phyloP scores from a whole-genome alignment of 2,797 vertebrate species.

The Danio albolineatus region DNA sequence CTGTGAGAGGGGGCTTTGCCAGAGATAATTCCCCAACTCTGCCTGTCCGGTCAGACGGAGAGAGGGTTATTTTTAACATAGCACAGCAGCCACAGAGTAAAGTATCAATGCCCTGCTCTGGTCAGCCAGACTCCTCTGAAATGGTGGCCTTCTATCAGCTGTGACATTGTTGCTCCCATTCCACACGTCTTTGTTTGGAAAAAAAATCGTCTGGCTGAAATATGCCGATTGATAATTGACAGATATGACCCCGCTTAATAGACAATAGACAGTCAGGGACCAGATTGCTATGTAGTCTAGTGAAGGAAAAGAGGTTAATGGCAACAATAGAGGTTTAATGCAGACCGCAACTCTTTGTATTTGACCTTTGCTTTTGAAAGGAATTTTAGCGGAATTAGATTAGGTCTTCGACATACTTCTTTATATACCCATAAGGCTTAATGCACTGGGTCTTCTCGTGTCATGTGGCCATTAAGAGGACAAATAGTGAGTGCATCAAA shows the following conservation, averaged over 20 bases:
- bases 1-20: constrained; percentile 63
- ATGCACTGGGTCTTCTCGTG: constrained; percentile 38
- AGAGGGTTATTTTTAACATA: constrained; percentile 79
- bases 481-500: constrained; percentile 55
- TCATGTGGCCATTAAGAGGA: constrained; percentile 55
- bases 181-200: constrained; percentile 52
- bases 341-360: constrained; percentile 30
- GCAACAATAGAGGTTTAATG: constrained; percentile 64
- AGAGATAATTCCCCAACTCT: constrained; percentile 78
- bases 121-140: constrained; percentile 53
- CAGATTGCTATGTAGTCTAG: constrained; percentile 55
- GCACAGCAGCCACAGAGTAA: constrained; percentile 51
- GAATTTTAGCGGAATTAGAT: constrained; percentile 46
- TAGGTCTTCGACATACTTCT: constrained; percentile 36
- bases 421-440: constrained; percentile 41
- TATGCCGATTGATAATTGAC: constrained; percentile 65
- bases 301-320: constrained; percentile 52
- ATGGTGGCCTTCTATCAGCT: constrained; percentile 49
- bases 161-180: constrained; percentile 63
- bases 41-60: constrained; percentile 74
- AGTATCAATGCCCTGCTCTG: constrained; percentile 66
- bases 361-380: constrained; percentile 47
- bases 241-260: constrained; percentile 66
- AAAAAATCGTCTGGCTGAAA: constrained; percentile 57
- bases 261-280: constrained; percentile 63